Evolutionary conservation across 2,888 invertebrate genomes (phyloP).

Genomic region (Seira musarum): DNA sequence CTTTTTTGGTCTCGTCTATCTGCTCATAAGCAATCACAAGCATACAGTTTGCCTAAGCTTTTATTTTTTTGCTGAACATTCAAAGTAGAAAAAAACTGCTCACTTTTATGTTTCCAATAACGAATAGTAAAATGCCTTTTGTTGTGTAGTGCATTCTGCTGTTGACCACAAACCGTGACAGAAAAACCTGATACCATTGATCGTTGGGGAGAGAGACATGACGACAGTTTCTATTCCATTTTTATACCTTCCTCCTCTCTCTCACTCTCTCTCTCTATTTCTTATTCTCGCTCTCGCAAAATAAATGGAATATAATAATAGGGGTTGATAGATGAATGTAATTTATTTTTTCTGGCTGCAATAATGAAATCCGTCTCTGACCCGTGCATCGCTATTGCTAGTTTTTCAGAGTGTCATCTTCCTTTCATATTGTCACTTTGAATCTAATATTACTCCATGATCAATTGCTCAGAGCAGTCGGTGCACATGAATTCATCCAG

Average conservation of each 20-base stretch:
- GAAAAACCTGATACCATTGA: constrained; percentile 52
- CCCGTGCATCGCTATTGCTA: neutral
- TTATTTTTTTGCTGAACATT: constrained; percentile 1
- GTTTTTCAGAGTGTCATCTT: neutral
- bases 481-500: neutral
- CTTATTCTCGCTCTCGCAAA: constrained; percentile 8
- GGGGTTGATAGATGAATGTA: constrained; percentile 39
- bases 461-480: constrained; percentile 48
- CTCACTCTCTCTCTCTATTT: constrained; percentile 7
- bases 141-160: constrained; percentile 16
- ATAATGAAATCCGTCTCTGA: neutral
- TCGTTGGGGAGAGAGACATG: constrained; percentile 14
- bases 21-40: too few species aligned
- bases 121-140: constrained; percentile 39
- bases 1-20: neutral
- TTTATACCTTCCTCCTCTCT: constrained; percentile 21
- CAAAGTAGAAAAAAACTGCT: neutral
- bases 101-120: constrained; percentile 15
- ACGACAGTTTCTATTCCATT: constrained; percentile 5
- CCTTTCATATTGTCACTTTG: neutral
- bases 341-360: constrained; percentile 26
- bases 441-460: constrained; percentile 44
- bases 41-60: neutral
- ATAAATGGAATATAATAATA: constrained; percentile 4
- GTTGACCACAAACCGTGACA: constrained; percentile 56